A percentile compares a stretch with the other conserved stretches of the same genome.
Conservation (phyloP, 2,888 invertebrate genomes). For the Lomographa bimaculata region DNA sequence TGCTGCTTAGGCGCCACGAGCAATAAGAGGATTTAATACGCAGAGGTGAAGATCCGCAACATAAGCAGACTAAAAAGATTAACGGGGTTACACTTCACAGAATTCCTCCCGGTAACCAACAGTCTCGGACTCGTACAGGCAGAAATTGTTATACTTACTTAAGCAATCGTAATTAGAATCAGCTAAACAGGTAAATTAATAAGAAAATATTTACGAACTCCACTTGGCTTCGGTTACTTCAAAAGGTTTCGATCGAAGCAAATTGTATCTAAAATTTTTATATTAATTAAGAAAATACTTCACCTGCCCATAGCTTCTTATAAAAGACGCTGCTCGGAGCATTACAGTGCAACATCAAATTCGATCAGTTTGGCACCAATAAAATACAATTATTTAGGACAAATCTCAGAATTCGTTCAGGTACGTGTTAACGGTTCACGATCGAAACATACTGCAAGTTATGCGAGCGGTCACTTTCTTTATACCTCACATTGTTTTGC, state of each 20-base stretch:
- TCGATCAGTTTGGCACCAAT: conserved; percentile 30
- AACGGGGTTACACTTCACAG: conserved; percentile 69
- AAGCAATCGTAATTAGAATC: too few species aligned
- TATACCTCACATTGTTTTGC: conserved; percentile 58
- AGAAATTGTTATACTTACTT: too few species aligned
- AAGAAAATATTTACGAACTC: too few species aligned
- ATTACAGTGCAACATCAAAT: conserved; percentile 52
- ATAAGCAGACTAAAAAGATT: conserved; percentile 65
- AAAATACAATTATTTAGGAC: conserved; percentile 5
- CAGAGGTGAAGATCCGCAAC: conserved; percentile 64
- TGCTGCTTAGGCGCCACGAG: conserved; percentile 38
- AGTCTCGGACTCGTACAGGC: too few species aligned
- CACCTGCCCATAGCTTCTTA: conserved; percentile 72
- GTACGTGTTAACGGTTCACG: conserved; percentile 19
- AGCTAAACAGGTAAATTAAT: too few species aligned
- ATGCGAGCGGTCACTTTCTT: conserved; percentile 47
- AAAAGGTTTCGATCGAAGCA: too few species aligned
- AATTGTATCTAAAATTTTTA: neutral
- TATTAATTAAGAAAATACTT: conserved; percentile 1
- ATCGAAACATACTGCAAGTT: conserved; percentile 36
- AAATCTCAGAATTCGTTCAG: conserved; percentile 8
- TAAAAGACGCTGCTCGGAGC: conserved; percentile 74
- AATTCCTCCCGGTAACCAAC: conserved; percentile 50
- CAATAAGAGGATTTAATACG: conserved; percentile 49
- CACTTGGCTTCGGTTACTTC: too few species aligned